Evolutionary conservation across 2,888 invertebrate genomes (phyloP), one percentile per base, ranked within the genome.

Genomic region (Pterostichus niger): DNA sequence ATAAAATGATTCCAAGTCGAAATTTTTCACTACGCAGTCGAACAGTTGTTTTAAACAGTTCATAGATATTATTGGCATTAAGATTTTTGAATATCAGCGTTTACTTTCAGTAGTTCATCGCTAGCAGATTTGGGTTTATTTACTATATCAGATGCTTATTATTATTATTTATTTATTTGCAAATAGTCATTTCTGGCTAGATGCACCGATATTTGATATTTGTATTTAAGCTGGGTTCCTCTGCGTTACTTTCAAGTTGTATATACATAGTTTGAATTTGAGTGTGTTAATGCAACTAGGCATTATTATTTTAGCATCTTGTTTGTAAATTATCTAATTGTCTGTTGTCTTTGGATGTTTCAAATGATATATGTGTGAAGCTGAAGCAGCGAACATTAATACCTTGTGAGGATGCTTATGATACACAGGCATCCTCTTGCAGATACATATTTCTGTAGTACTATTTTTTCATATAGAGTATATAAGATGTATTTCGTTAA

Each of bases 271-370:
- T 49, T 49, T 49, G 13, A 11, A 49, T 49, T 49, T 49, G 49
- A 49, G 49, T 49, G 13, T 49, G n/a, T 13, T 40, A 40, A 49
- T 49, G 49, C 49, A 49, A n/a, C 49, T 49, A 40, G 49, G 49
- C 49, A 49, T 49, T 49, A 49, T 49, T n/a, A 49, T n/a, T 49
- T 49, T 49, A 49, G 49, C 13, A n/a, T 49, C 13, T 11, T 49
- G n/a, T 35, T 44, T 68, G 35, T 68, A 68, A 33, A 68, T 68
- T 68, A 68, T 68, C 35, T 35, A 68, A 68, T 68, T 68, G 68
- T 68, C 49, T 49, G 46, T 73, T 73, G 73, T 73, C 73, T 73
- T 73, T 73, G 71, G 24, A 46, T 46, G 73, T 73, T 71, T 71
- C 44, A 71, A 71, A 46, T 73, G 15, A 44, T 73, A 49, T 73